Conservation (phyloP, 1,140 invertebrate species). For the Venustaconcha ellipsiformis region DNA sequence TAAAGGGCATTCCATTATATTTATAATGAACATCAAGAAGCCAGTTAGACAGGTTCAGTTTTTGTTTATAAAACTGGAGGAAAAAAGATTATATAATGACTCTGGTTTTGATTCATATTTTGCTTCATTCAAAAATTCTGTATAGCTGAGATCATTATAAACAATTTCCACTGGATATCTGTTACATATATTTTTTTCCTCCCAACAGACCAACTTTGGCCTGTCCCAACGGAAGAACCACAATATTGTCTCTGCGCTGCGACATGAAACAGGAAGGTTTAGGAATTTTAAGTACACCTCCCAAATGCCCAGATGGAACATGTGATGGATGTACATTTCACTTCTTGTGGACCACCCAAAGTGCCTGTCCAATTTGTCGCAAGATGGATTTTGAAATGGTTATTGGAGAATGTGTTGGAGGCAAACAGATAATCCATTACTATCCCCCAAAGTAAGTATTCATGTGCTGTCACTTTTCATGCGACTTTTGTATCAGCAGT, state of each 20-base stretch:
- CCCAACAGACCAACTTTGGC: slow-evolving; percentile 70
- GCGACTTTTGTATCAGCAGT: background rate
- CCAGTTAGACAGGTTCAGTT: too few species aligned
- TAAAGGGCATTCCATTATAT: too few species aligned
- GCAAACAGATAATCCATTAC: slow-evolving; percentile 73
- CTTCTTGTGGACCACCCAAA: slow-evolving; percentile 71
- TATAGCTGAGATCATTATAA: too few species aligned
- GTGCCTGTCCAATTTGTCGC: slow-evolving; percentile 74
- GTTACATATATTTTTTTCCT: background rate
- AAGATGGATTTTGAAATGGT: slow-evolving; percentile 69
- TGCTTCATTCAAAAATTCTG: too few species aligned
- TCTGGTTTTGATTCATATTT: too few species aligned
- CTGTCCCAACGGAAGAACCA: slow-evolving; percentile 72
- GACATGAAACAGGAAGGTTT: slow-evolving; percentile 65
- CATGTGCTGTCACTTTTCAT: slow-evolving; percentile 11
- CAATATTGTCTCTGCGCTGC: slow-evolving; percentile 71
- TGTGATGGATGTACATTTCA: slow-evolving; percentile 77
- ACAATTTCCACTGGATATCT: too few species aligned
- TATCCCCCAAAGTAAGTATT: slow-evolving; percentile 70
- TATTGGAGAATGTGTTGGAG: slow-evolving; percentile 73
- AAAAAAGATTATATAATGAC: too few species aligned
- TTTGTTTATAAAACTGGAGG: too few species aligned
- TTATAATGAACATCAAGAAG: too few species aligned
- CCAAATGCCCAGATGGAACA: slow-evolving; percentile 75
- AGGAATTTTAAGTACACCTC: slow-evolving; percentile 69